These are phyloP conservation scores for Drosophila putrida DNA, from an alignment of 2,888 invertebrate genomes.

Conservation along the genomic window DNA sequence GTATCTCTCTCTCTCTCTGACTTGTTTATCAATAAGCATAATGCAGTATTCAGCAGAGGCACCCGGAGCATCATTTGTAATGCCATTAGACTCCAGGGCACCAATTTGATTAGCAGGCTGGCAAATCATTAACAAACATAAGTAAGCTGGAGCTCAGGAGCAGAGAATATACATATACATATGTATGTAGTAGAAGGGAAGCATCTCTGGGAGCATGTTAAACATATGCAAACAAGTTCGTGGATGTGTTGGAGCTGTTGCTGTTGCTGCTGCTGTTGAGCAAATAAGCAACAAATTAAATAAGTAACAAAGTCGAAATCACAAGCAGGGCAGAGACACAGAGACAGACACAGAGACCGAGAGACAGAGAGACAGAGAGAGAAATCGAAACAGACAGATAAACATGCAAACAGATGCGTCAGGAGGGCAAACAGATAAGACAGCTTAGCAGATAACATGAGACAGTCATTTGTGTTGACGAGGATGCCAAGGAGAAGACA, in stretches of 20 bases:
- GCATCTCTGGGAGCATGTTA: conserved; percentile 55
- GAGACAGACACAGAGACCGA: neutral
- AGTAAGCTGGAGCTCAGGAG: conserved; percentile 36
- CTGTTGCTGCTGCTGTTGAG: conserved; percentile 36
- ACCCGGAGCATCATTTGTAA: conserved; percentile 46
- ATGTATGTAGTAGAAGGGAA: neutral
- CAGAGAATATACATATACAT: neutral
- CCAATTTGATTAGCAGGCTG: conserved; percentile 73
- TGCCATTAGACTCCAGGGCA: conserved; percentile 63
- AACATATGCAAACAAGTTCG: conserved; percentile 78
- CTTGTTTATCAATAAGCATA: conserved; percentile 37
- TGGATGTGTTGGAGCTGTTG: conserved; percentile 46
- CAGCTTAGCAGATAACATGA: conserved; percentile 80
- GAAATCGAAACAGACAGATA: conserved; percentile 39
- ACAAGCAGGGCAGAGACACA: conserved; percentile 32
- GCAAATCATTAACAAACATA: conserved; percentile 75
- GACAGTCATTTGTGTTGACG: conserved; percentile 81
- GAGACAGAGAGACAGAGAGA: conserved; percentile 7
- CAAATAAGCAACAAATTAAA: conserved; percentile 80
- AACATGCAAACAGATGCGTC: conserved; percentile 59
- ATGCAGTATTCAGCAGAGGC: conserved; percentile 4
- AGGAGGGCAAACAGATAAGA: conserved; percentile 67
- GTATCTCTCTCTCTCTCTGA: neutral
- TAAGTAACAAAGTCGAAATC: conserved; percentile 77
- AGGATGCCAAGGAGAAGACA: conserved; percentile 48